phyloP scores from a whole-genome alignment of 2,113 vertebrate genomes.

The Glaucomys volans region DNA sequence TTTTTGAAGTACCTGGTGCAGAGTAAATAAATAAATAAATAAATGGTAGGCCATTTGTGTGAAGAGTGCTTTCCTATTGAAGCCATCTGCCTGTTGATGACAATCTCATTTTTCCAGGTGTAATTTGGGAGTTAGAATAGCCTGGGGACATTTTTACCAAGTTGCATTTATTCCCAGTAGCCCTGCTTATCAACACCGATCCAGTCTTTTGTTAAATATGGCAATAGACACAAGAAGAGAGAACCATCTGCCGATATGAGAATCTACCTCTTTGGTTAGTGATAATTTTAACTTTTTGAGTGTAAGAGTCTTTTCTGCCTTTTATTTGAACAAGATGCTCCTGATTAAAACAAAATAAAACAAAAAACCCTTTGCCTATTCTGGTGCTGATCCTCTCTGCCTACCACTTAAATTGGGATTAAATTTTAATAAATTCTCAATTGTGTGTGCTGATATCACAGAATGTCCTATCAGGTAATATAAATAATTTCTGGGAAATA shows the following conservation, averaged over 20 bases:
- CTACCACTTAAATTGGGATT: conserved; percentile 57
- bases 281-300: background rate
- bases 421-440: conserved; percentile 66
- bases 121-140: conserved; percentile 52
- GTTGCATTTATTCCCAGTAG: background rate
- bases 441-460: background rate
- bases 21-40: background rate
- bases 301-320: background rate
- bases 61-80: background rate
- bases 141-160: background rate
- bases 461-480: conserved; percentile 48
- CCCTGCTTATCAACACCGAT: background rate
- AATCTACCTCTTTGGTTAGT: background rate
- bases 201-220: background rate
- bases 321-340: background rate
- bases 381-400: background rate
- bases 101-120: conserved; percentile 43
- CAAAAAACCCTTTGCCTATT: background rate
- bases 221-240: background rate
- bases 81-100: conserved; percentile 32
- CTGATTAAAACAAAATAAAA: background rate
- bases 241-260: background rate
- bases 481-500: conserved; percentile 72
- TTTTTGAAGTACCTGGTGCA: background rate
- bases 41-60: conserved; percentile 33